Evolutionary conservation across 2,888 invertebrate species (phyloP).

Genomic region (Cerastoderma edule): DNA sequence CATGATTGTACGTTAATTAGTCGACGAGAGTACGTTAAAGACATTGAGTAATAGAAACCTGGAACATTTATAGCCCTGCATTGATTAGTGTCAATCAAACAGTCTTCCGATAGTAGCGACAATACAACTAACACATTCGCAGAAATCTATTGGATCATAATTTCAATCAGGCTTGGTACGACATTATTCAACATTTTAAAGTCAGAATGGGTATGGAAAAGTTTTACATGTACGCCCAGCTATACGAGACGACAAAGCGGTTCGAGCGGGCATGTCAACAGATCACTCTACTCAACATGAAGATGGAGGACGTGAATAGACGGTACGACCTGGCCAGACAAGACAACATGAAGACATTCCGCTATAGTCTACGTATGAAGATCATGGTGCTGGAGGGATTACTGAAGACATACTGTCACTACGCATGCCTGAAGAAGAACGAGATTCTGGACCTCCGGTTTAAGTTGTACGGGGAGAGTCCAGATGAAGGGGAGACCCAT

Average conservation of each 20-base stretch:
- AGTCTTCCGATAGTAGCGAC: not conserved
- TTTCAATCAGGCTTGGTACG: not conserved
- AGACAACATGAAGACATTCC: slow-evolving; percentile 46
- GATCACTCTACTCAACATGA: slow-evolving; percentile 49
- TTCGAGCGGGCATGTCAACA: slow-evolving; percentile 56
- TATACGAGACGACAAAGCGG: slow-evolving; percentile 49
- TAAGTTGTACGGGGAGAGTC: slow-evolving; percentile 43
- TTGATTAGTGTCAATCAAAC: not conserved
- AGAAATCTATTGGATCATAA: not conserved
- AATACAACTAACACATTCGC: not conserved
- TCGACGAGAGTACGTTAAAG: not conserved
- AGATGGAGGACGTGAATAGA: slow-evolving; percentile 44
- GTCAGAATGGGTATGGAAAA: slow-evolving; percentile 59
- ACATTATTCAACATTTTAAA: not conserved
- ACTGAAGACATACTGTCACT: slow-evolving; percentile 59
- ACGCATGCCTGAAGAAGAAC: slow-evolving; percentile 59
- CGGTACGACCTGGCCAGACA: slow-evolving; percentile 49
- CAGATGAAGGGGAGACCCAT: slow-evolving; percentile 40
- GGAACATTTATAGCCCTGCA: not conserved
- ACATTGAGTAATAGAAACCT: not conserved
- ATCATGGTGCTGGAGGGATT: slow-evolving; percentile 60
- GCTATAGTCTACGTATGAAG: slow-evolving; percentile 62
- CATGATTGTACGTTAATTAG: too few relatives aligned
- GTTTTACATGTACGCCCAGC: slow-evolving; percentile 58
- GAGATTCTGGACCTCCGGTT: slow-evolving; percentile 60